phyloP scores from a whole-genome alignment of 2,113 vertebrate species.

The Taxidea taxus region DNA sequence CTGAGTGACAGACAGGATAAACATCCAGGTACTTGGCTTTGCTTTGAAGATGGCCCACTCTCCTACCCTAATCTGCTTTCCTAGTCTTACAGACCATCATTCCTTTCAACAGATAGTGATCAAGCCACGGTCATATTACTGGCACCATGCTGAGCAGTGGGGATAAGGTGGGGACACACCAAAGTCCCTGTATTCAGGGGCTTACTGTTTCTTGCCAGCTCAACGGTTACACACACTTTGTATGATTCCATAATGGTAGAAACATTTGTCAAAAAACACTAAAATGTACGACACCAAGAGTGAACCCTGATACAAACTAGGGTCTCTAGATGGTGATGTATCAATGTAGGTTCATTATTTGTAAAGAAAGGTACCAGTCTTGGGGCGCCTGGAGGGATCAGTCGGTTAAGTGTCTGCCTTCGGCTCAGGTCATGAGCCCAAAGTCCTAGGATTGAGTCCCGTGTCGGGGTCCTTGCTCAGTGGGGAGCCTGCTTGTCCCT shows the following conservation, averaged over 20 bases:
- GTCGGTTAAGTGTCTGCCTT: too few species aligned
- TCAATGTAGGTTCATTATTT: accelerated
- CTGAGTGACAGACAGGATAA: background rate
- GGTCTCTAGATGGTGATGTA: background rate
- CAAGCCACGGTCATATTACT: background rate
- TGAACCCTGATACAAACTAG: background rate
- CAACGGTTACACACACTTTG: background rate
- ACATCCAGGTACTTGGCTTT: background rate
- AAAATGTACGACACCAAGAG: background rate
- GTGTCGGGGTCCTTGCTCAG: too few species aligned
- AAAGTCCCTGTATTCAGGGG: background rate
- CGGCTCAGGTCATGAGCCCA: too few species aligned
- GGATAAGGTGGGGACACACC: background rate
- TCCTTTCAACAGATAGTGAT: background rate
- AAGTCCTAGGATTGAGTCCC: too few species aligned
- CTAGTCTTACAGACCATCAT: background rate
- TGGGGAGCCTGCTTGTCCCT: too few species aligned
- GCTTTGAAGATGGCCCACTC: background rate
- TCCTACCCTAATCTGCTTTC: background rate
- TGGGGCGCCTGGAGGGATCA: too few species aligned
- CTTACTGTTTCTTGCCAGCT: background rate
- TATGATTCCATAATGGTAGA: background rate
- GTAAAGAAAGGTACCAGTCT: background rate
- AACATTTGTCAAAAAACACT: background rate
- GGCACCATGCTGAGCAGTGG: background rate